Percentiles rank a stretch among this genome's conserved stretches.
phyloP scores from a whole-genome alignment of 2,113 vertebrate species.

The Eretmochelys imbricata region DNA sequence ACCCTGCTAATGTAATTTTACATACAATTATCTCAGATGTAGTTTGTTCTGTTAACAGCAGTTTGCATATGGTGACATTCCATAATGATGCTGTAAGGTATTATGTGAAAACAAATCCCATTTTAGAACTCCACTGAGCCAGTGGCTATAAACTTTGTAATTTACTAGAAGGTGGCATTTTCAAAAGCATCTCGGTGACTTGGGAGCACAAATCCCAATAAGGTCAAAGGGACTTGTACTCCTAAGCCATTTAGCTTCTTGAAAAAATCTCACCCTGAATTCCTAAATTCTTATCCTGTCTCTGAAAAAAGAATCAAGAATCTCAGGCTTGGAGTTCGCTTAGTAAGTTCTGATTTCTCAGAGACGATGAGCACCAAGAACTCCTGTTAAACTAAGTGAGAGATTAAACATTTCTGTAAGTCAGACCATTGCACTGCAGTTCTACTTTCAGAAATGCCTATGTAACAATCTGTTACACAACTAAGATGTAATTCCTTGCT shows the following conservation, averaged over 20 bases:
- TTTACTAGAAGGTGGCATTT: neutral
- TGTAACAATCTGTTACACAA: neutral
- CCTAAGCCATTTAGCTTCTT: slow-evolving; percentile 18
- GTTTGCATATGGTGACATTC: neutral
- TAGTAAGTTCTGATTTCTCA: neutral
- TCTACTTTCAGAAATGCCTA: neutral
- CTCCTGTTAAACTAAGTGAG: neutral
- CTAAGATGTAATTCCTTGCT: neutral
- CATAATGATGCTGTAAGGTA: neutral
- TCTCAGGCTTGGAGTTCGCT: neutral
- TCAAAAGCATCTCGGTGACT: neutral
- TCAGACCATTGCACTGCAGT: neutral
- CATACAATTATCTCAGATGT: neutral
- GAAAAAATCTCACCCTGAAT: neutral
- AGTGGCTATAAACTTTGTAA: neutral
- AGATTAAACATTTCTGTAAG: neutral
- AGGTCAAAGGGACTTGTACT: neutral
- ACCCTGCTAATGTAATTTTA: slow-evolving; percentile 25
- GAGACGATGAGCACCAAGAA: neutral
- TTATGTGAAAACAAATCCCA: slow-evolving; percentile 17
- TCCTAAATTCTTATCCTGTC: neutral
- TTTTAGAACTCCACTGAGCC: slow-evolving; percentile 1
- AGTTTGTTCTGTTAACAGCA: slow-evolving; percentile 1
- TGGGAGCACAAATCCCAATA: slow-evolving; percentile 15
- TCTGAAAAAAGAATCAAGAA: neutral